A percentile compares a stretch with the other conserved stretches of the same genome.
Evolutionary conservation across 2,888 invertebrate species (phyloP).

Genomic region (Chironomus tentans): DNA sequence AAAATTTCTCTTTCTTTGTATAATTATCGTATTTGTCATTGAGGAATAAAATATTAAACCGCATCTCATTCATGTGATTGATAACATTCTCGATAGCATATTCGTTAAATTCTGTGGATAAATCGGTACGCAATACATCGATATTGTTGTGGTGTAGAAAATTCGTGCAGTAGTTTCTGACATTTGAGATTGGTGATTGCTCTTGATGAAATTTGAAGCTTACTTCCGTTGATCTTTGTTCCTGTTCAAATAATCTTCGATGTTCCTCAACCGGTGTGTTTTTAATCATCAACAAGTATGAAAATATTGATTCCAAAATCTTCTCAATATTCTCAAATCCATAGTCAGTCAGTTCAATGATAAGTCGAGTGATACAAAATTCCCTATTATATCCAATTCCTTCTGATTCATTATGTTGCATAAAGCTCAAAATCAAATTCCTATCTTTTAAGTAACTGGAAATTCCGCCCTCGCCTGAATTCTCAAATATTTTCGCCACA

Average conservation of each 20-base stretch:
- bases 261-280: conserved; percentile 56
- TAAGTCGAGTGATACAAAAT: conserved; percentile 62
- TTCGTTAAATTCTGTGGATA: conserved; percentile 67
- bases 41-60: conserved; percentile 39
- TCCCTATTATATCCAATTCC: conserved; percentile 66
- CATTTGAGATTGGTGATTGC: conserved; percentile 62
- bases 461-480: conserved; percentile 80
- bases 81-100: conserved; percentile 41
- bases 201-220: conserved; percentile 65
- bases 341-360: conserved; percentile 65
- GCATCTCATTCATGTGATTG: conserved; percentile 35
- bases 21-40: conserved; percentile 38
- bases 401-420: conserved; percentile 44
- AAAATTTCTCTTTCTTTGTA: conserved; percentile 70
- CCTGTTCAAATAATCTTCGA: conserved; percentile 53
- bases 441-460: conserved; percentile 65
- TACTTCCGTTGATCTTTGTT: conserved; percentile 61
- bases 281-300: conserved; percentile 66
- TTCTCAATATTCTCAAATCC: conserved; percentile 62
- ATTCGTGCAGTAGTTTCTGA: conserved; percentile 62
- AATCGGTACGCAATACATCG: conserved; percentile 68
- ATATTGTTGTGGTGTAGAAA: conserved; percentile 73
- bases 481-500: conserved; percentile 66
- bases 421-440: conserved; percentile 46
- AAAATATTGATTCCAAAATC: conserved; percentile 69